Evolutionary conservation across 2,888 invertebrate genomes (phyloP).

Genomic region (Sympetrum striolatum): DNA sequence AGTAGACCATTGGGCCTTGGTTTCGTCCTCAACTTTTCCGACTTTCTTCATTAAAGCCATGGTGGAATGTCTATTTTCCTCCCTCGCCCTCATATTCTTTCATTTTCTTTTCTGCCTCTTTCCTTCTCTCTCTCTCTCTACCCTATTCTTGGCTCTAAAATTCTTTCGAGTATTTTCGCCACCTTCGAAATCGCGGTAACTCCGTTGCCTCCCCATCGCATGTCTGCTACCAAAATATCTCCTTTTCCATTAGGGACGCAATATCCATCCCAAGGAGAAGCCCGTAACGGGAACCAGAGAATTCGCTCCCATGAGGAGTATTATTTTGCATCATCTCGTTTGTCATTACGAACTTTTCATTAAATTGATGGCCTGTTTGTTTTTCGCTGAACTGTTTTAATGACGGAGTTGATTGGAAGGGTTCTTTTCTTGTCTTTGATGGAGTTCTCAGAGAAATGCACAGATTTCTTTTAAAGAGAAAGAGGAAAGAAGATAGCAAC

Average conservation of each 20-base stretch:
- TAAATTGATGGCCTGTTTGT: too few relatives aligned
- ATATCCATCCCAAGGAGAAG: not conserved
- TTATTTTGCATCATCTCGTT: too few relatives aligned
- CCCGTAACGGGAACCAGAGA: too few relatives aligned
- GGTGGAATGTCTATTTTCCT: too few relatives aligned
- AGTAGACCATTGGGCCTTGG: not conserved
- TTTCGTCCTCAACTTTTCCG: not conserved
- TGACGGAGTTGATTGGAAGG: too few relatives aligned
- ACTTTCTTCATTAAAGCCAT: not conserved
- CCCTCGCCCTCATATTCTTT: not conserved
- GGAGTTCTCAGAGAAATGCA: too few relatives aligned
- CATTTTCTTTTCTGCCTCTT: not conserved
- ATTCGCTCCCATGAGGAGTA: too few relatives aligned
- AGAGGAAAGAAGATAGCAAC: too few relatives aligned
- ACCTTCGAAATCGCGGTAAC: not conserved
- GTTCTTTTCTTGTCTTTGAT: too few relatives aligned
- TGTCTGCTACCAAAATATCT: not conserved
- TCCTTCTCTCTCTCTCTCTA: not conserved
- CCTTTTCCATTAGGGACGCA: not conserved
- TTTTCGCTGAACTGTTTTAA: too few relatives aligned
- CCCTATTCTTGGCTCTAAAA: not conserved
- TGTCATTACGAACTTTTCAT: too few relatives aligned
- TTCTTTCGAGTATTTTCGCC: not conserved
- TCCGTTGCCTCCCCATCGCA: not conserved
- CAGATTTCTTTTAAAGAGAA: too few relatives aligned